These are phyloP conservation scores for Pyrrhosoma nymphula DNA, from an alignment of 2,888 invertebrate genomes.

Conservation along the genomic window DNA sequence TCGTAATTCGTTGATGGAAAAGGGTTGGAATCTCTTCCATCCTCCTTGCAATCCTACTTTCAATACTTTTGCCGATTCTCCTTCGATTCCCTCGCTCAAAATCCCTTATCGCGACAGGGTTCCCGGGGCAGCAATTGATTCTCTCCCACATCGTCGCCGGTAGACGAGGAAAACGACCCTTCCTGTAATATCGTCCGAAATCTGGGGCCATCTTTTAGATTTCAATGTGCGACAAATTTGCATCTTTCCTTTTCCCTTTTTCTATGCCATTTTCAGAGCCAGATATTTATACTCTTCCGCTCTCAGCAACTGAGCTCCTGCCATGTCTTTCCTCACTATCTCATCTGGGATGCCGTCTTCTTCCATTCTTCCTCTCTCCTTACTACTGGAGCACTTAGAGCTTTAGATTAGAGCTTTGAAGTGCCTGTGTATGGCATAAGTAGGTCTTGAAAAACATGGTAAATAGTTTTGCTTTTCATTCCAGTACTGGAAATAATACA, in stretches of 20 bases:
- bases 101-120: not conserved
- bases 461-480: too few relatives aligned
- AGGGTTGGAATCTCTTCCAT: not conserved
- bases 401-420: too few relatives aligned
- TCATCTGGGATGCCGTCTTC: not conserved
- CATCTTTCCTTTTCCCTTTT: not conserved
- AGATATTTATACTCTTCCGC: not conserved
- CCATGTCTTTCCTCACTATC: not conserved
- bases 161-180: not conserved
- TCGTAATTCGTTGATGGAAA: not conserved
- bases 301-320: not conserved
- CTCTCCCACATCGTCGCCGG: not conserved
- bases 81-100: not conserved
- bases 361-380: not conserved
- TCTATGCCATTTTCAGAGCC: too few relatives aligned
- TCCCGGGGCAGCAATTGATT: not conserved
- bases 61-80: not conserved
- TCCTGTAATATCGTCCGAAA: not conserved
- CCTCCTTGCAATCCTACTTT: not conserved
- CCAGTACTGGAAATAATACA: too few relatives aligned
- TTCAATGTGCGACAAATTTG: not conserved
- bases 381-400: too few relatives aligned
- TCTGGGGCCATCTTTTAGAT: not conserved
- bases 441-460: too few relatives aligned
- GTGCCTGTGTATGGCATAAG: too few relatives aligned